phyloP scores from a whole-genome alignment of 2,113 vertebrate species.

The Phycodurus eques region DNA sequence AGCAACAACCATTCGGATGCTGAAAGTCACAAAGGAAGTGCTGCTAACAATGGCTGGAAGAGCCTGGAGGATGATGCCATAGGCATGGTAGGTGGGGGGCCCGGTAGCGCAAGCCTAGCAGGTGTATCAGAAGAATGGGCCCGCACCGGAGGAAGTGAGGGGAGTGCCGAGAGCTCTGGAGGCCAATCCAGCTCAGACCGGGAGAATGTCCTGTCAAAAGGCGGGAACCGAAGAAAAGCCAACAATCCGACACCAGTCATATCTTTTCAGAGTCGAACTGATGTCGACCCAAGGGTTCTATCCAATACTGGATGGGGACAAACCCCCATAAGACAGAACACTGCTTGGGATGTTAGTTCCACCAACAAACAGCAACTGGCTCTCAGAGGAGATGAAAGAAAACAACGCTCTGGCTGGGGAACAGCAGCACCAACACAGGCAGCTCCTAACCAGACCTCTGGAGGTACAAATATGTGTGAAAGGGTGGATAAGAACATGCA shows the following conservation, averaged over 20 bases:
- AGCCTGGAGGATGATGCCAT: constrained; percentile 88
- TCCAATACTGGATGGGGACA: constrained; percentile 98
- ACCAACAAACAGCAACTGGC: constrained; percentile 61
- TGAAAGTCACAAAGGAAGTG: constrained; percentile 79
- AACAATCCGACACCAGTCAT: constrained; percentile 74
- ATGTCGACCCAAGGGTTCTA: constrained; percentile 93
- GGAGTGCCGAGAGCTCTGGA: constrained; percentile 82
- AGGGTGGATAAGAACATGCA: neutral
- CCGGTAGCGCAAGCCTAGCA: constrained; percentile 37
- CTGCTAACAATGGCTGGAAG: constrained; percentile 85
- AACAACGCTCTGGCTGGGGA: constrained; percentile 86
- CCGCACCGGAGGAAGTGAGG: constrained; percentile 79
- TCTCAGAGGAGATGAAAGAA: constrained; percentile 72
- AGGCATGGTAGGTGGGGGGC: constrained; percentile 53
- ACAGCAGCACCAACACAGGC: constrained; percentile 54
- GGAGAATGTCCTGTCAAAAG: constrained; percentile 69
- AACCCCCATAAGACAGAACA: constrained; percentile 95
- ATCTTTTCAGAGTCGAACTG: constrained; percentile 75
- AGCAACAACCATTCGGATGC: constrained; percentile 73
- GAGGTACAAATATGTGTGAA: constrained; percentile 68
- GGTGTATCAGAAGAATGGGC: constrained; percentile 55
- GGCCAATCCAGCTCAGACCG: constrained; percentile 76
- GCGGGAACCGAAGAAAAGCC: constrained; percentile 74
- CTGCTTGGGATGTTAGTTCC: constrained; percentile 85
- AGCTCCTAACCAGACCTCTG: constrained; percentile 81